A percentile compares a stretch with the other conserved stretches of the same genome.
Conservation (phyloP, 2,113 vertebrate species). For the Sciurus niger region DNA sequence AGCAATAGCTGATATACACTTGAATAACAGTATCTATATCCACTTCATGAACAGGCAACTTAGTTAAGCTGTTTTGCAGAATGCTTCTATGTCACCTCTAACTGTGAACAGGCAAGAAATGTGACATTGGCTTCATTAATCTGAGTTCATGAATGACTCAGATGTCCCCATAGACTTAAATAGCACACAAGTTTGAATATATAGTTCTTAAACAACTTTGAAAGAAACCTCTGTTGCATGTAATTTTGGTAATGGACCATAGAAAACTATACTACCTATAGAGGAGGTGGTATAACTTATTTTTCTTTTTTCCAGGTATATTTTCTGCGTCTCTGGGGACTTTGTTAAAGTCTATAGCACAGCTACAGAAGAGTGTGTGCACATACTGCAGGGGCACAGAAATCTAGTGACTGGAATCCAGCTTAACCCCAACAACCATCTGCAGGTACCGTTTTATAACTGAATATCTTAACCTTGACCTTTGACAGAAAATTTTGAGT, state of each 20-base stretch:
- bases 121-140: neutral
- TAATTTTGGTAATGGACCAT: neutral
- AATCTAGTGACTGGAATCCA: constrained; percentile 93
- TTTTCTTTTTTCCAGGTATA: constrained; percentile 88
- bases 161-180: neutral
- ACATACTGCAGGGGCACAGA: constrained; percentile 92
- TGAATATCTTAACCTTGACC: neutral
- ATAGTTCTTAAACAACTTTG: neutral
- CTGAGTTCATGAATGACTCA: neutral
- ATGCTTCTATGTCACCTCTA: neutral
- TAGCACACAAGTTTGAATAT: neutral
- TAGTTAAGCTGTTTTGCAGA: neutral
- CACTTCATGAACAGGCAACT: neutral
- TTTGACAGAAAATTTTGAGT: neutral
- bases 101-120: neutral
- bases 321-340: constrained; percentile 94
- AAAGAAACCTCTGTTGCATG: neutral
- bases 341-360: constrained; percentile 95
- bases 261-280: neutral
- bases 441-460: constrained; percentile 91
- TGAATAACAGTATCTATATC: neutral
- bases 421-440: constrained; percentile 93
- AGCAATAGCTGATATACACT: neutral
- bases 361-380: constrained; percentile 94
- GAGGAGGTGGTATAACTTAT: neutral